These are phyloP conservation scores for Camponotus fellah DNA, from an alignment of 2,888 invertebrate genomes.

Conservation along the genomic window DNA sequence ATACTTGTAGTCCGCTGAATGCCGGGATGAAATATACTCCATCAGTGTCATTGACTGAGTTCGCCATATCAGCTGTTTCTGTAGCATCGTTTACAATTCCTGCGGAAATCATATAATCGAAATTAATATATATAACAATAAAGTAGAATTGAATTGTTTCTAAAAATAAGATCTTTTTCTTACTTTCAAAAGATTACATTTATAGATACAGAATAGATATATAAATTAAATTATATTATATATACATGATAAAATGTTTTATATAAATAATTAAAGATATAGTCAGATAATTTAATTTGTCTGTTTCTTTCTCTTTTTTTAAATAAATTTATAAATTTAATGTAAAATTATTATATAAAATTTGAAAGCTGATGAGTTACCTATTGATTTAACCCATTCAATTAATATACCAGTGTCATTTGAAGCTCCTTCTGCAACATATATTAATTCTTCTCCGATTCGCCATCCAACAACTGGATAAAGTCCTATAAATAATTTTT, in stretches of 20 bases:
- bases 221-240: neutral
- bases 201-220: neutral
- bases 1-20: conserved; percentile 94
- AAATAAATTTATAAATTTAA: conserved; percentile 1
- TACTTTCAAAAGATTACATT: neutral
- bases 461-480: conserved; percentile 98
- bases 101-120: conserved; percentile 76
- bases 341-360: neutral
- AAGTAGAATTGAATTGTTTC: neutral
- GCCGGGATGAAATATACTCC: conserved; percentile 96
- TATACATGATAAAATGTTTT: neutral
- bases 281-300: neutral
- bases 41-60: conserved; percentile 90
- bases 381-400: conserved; percentile 93
- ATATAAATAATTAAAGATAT: neutral
- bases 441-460: conserved; percentile 88
- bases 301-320: neutral
- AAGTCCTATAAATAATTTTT: conserved; percentile 87
- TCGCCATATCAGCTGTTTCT: conserved; percentile 90
- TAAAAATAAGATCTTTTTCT: neutral
- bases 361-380: conserved; percentile 83
- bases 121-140: neutral
- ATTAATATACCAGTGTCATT: conserved; percentile 96
- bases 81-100: conserved; percentile 89
- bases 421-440: conserved; percentile 94